A percentile compares a stretch with the other conserved stretches of the same genome.
Evolutionary conservation across 2,888 invertebrate species (phyloP).

Genomic region (Mythimna lalbum): DNA sequence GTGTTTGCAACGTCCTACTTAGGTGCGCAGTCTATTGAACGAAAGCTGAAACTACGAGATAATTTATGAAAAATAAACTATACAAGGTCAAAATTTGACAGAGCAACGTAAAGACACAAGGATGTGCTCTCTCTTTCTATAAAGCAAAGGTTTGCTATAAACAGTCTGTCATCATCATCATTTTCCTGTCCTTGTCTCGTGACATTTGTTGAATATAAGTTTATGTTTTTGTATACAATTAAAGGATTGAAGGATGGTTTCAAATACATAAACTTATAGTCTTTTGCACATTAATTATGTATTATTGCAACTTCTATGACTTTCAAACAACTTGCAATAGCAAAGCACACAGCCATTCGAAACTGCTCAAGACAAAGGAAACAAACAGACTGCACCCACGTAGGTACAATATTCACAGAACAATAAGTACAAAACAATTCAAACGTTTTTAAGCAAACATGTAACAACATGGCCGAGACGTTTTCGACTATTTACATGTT

Average conservation of each 20-base stretch:
- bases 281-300: conserved; percentile 4
- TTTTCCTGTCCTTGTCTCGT: no score
- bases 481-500: conserved; percentile 85
- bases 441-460: conserved; percentile 80
- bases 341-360: conserved; percentile 13
- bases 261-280: background rate
- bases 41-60: no score
- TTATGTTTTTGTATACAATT: no score
- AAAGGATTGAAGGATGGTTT: no score
- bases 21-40: no score
- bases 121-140: no score
- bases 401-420: conserved; percentile 46
- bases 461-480: conserved; percentile 75
- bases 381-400: conserved; percentile 25
- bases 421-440: conserved; percentile 60
- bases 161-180: no score
- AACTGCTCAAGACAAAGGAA: conserved; percentile 43
- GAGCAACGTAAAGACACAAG: no score
- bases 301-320: conserved; percentile 21
- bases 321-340: conserved; percentile 29
- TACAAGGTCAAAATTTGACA: no score
- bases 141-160: no score
- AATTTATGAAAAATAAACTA: background rate
- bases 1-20: no score
- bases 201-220: no score